Base-by-base conservation (phyloP, 2,888 invertebrate genomes). In the Myopa tessellatipennis region DNA sequence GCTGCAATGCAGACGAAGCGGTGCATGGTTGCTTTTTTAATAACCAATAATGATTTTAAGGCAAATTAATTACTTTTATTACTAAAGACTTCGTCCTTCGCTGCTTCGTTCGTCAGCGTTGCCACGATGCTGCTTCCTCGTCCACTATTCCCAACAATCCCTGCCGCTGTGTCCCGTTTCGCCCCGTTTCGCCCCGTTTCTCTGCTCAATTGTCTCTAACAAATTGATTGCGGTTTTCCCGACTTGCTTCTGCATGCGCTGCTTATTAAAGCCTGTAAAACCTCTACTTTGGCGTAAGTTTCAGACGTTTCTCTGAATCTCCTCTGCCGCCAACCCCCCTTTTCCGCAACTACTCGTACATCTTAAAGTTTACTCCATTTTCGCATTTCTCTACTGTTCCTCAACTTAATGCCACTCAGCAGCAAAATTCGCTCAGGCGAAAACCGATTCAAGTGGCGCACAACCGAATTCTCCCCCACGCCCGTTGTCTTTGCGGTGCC, bases 21-120 rank as follows among this genome's bases (percentile, higher is more conserved):
- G 55, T 8, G 70, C 76, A 83, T 83, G 83, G 83, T 83, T 82
- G 84, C 83, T 81, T 82, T 83, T 85, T 85, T 84, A 84, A 84
- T 82, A 82, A 80, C 77, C 81, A 76, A 72, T 69, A 71, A 69
- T 69, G 45, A 69, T 50, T 69, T 69, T 58, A n/a, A n/a, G 12
- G 8, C 16, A 6, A 58, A 58, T 58, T 58, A 58, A 26, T n/a
- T 58, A 58, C 18, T 58, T 18, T 58, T 58, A 58, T 58, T 58
- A 58, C 58, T 58, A n/a, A n/a, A 58, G 18, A 16, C 5, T n/a
- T 58, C 58, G 16, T 58, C 4, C 18, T 58, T 26, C 26, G 26
- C 26, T 26, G 26, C 26, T 26, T 26, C 26, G 26, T 26, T 26
- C 26, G 26, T 26, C 26, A 26, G 26, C 26, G 26, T 1, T 26